These are phyloP conservation scores for Drosophila hamatofila DNA, from an alignment of 2,888 invertebrate species.

Conservation along the genomic window DNA sequence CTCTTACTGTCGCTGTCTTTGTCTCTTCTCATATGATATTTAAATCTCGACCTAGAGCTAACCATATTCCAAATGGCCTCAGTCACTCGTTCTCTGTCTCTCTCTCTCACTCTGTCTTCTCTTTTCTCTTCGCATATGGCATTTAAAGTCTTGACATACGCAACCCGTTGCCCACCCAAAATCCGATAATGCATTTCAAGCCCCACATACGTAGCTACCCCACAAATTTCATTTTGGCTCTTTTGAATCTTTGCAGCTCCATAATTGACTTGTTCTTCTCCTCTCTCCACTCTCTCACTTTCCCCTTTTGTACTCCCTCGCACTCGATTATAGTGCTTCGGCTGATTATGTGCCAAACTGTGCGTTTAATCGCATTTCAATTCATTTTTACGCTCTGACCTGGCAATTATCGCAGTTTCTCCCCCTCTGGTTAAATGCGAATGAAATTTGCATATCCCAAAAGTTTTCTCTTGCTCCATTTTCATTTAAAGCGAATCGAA, in stretches of 20 bases:
- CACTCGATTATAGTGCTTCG: conserved; percentile 25
- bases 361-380: conserved; percentile 55
- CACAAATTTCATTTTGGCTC: conserved; percentile 32
- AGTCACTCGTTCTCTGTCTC: background rate
- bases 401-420: conserved; percentile 22
- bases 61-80: background rate
- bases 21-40: conserved; percentile 41
- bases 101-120: background rate
- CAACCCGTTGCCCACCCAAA: conserved; percentile 23
- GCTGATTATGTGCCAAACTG: conserved; percentile 46
- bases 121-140: background rate
- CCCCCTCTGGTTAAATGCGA: background rate
- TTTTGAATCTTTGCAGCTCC: conserved; percentile 23
- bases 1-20: background rate
- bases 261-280: conserved; percentile 9
- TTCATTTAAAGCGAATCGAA: background rate
- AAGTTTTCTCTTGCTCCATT: background rate
- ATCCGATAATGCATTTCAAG: conserved; percentile 19
- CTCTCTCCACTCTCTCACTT: background rate
- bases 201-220: background rate
- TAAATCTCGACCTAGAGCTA: conserved; percentile 28
- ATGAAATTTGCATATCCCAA: conserved; percentile 1
- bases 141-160: conserved; percentile 12
- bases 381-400: conserved; percentile 29
- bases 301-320: too few species aligned